Base-by-base conservation (phyloP, 1,140 invertebrate species). In the Lepidurus apus region DNA sequence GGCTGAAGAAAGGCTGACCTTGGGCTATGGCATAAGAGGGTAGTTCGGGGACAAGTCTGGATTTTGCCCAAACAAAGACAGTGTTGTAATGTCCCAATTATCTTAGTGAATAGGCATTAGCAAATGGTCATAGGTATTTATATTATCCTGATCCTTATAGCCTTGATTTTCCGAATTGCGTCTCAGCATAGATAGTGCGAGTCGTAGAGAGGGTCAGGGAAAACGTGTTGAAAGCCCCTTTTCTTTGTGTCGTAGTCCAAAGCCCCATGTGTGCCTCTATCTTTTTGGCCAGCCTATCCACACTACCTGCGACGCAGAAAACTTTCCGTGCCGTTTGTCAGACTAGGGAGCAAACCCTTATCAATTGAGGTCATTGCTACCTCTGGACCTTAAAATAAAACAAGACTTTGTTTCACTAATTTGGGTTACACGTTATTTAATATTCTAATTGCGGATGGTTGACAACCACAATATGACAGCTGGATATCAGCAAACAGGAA, bases 331-430 rank as follows among this genome's bases (percentile, higher is more conserved):
- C 53, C 53, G 21, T 34, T 34, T 13, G 53, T 13, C n/a, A 7
- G 53, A 7, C 17, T 65, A 65, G 53, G 53, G 53, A 65, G 53
- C 53, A 13, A 65, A 65, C 53, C 53, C 53, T 65, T 65, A 65
- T 65, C 53, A 65, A 65, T 65, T 65, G 53, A 65, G 53, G 53
- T 65, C 53, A 65, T 65, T 65, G 53, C 53, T 65, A 65, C 53
- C 53, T 65, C 53, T 65, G 53, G 53, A 65, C 53, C 53, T 17
- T n/a, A 65, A 9, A 65, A 21, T 21, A 65, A 65, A 65, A 65
- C 21, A 65, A 13, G 53, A 65, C 53, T 34, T 34, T 34, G 34
- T 34, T 34, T 34, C 34, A 34, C 3, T 34, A 34, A 34, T 34
- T 34, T 34, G 2, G 34, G 34, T 34, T 34, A 4, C 34, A 34